Conservation (phyloP, 2,797 vertebrate genomes). For the Adrianichthys oophorus region DNA sequence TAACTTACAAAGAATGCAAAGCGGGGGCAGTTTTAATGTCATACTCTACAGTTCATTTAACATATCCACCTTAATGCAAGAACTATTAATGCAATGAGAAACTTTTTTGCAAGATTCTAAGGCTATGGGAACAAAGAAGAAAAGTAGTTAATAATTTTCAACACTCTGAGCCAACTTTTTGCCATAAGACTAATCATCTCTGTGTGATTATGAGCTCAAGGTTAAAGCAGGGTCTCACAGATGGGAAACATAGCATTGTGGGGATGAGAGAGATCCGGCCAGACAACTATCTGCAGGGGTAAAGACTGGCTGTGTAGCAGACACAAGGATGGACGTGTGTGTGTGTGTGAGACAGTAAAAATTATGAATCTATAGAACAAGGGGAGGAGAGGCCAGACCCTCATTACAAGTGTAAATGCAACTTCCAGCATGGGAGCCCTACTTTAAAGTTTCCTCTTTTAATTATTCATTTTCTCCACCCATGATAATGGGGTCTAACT, state of each 20-base stretch:
- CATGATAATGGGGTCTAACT: slow-evolving; percentile 67
- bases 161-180: slow-evolving; percentile 49
- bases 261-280: slow-evolving; percentile 48
- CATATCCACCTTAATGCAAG: too few relatives aligned
- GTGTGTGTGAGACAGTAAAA: slow-evolving; percentile 47
- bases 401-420: slow-evolving; percentile 77
- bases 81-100: too few relatives aligned
- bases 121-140: slow-evolving; percentile 15
- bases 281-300: slow-evolving; percentile 49
- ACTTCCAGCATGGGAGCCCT: slow-evolving; percentile 66
- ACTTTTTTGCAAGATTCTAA: too few relatives aligned
- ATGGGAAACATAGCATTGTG: slow-evolving; percentile 40
- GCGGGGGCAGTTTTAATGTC: too few relatives aligned
- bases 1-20: too few relatives aligned
- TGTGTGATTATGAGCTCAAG: slow-evolving; percentile 74
- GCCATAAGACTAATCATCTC: slow-evolving; percentile 64
- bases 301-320: slow-evolving; percentile 31
- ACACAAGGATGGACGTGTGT: slow-evolving; percentile 26
- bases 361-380: slow-evolving; percentile 64
- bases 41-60: too few relatives aligned
- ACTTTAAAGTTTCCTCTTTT: slow-evolving; percentile 67
- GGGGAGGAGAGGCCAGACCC: slow-evolving; percentile 58
- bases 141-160: slow-evolving; percentile 17
- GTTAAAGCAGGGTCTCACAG: slow-evolving; percentile 70
- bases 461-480: slow-evolving; percentile 71